Conservation (phyloP, 2,888 invertebrate species). For the Poecilus cupreus region DNA sequence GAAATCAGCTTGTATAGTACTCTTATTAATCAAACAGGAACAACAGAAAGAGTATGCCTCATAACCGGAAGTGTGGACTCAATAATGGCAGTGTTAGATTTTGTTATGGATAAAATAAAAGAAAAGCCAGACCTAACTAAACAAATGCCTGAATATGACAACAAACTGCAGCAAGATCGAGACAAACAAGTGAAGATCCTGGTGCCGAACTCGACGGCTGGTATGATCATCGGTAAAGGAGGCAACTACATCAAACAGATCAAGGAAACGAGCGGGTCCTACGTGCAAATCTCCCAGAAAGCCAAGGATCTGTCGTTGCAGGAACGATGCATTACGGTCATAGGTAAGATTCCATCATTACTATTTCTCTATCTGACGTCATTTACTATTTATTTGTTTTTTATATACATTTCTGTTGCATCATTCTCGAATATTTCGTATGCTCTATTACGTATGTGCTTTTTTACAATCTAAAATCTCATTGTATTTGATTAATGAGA, state of each 20-base stretch:
- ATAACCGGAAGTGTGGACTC: constrained; percentile 94
- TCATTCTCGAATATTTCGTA: constrained; percentile 39
- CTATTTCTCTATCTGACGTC: constrained; percentile 37
- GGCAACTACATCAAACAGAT: constrained; percentile 97
- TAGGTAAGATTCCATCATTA: constrained; percentile 76
- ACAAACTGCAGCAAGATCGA: constrained; percentile 89
- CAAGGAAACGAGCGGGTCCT: constrained; percentile 94
- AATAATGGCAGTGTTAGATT: constrained; percentile 92
- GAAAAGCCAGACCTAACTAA: constrained; percentile 94
- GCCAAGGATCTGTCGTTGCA: constrained; percentile 94
- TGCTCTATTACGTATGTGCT: constrained; percentile 31
- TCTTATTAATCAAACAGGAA: too few species aligned
- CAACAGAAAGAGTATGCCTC: constrained; percentile 94
- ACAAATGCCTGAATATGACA: constrained; percentile 86
- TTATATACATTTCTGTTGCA: constrained; percentile 26
- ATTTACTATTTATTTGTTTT: constrained; percentile 41
- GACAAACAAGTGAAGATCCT: constrained; percentile 97
- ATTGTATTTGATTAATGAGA: background rate
- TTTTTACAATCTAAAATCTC: background rate
- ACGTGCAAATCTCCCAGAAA: constrained; percentile 97
- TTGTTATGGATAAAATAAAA: constrained; percentile 96
- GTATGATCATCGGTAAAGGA: constrained; percentile 98
- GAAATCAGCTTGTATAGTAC: too few species aligned
- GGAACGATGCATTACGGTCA: constrained; percentile 96
- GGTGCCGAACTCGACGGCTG: constrained; percentile 97